Base-by-base conservation (phyloP, 2,888 invertebrate genomes). In the Exocentrus adspersus region DNA sequence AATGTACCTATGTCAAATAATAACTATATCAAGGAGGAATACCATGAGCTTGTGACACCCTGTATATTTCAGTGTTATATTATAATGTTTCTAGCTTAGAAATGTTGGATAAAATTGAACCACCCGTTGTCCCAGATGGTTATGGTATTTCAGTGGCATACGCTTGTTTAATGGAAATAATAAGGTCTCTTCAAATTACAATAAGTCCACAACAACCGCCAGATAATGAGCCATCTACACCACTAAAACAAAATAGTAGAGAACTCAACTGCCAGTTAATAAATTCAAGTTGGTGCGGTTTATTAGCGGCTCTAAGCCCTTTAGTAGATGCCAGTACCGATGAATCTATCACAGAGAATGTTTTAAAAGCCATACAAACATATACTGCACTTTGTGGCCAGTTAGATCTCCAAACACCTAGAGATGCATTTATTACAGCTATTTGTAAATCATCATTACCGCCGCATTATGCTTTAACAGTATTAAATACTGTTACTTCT, bases 121-220 rank as follows among this genome's bases (percentile, higher is more conserved):
- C 98, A 5, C 97, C 97, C 0, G 83, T 88, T 9, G 93, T 98
- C 71, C 94, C 95, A n/a, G 97, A 98, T 70, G 98, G 98, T 0
- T 99, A 98, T 83, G 97, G 97, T 2, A 92, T 99, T 64, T 97
- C 98, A 0, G 89, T 98, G 41, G 96, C 97, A 0, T 98, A 97
- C 83, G 93, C 95, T 2, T 95, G 96, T 80, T 86, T 98, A 43
- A 86, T 97, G 79, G 98, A 98, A 81, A 91, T 95, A 70, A 94
- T 97, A 54, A 88, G 94, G 5, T 96, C 94, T 6, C 89, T 93
- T 71, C 90, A 92, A 32, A 87, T 90, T 74, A 91, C 90, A 19
- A 89, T 92, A 76, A 87, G 89, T 43, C 84, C 86, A 0, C 86
- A 87, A 60, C 82, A 83, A 64, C 83, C 81, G 62, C 72, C 73